These are phyloP conservation scores for Schizotus pectinicornis DNA, from an alignment of 2,888 invertebrate species.

Conservation along the genomic window DNA sequence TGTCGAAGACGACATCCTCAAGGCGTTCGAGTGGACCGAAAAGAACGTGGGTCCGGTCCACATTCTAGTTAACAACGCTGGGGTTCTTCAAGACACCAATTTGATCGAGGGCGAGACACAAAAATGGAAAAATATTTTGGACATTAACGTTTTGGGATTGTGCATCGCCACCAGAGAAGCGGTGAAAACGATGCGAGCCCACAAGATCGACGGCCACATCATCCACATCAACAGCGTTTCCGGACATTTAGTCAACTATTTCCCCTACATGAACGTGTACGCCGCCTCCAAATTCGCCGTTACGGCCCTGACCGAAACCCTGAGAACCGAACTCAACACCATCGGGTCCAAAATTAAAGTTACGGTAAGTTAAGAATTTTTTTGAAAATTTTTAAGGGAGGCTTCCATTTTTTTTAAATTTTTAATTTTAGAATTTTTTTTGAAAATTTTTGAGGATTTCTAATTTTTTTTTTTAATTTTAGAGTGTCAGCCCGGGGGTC, in stretches of 20 bases:
- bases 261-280: conserved; percentile 9
- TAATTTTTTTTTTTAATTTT: background rate
- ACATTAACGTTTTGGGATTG: conserved; percentile 2
- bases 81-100: conserved; percentile 9
- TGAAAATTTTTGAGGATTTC: background rate
- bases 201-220: conserved; percentile 9
- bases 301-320: conserved; percentile 3
- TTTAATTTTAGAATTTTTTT: background rate
- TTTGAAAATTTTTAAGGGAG: background rate
- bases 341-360: conserved; percentile 5
- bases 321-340: conserved; percentile 1
- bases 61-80: conserved; percentile 35
- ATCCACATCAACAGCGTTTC: conserved; percentile 5
- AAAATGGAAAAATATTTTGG: conserved; percentile 7
- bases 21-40: conserved; percentile 40
- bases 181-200: conserved; percentile 4
- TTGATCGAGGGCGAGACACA: conserved; percentile 6
- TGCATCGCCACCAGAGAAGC: conserved; percentile 5
- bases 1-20: conserved; percentile 11
- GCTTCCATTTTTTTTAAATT: background rate
- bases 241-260: conserved; percentile 11
- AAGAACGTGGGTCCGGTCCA: conserved; percentile 7
- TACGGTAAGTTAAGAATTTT: background rate
- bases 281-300: conserved; percentile 3
- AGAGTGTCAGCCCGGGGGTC: conserved; percentile 9